These are phyloP conservation scores for Climacteris rufus DNA, from an alignment of 2,113 vertebrate species.

Conservation along the genomic window DNA sequence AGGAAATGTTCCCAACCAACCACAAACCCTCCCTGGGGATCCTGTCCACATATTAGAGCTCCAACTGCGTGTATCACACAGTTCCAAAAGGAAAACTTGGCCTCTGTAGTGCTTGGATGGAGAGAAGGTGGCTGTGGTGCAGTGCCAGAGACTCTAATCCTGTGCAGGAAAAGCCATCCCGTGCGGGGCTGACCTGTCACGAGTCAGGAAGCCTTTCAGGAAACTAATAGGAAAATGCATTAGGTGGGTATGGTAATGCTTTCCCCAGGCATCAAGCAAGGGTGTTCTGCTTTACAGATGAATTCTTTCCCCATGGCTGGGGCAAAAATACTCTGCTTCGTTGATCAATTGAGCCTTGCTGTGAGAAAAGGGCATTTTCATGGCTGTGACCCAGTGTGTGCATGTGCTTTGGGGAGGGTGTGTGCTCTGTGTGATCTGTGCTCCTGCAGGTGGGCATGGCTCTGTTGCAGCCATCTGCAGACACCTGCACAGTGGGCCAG, in stretches of 20 bases:
- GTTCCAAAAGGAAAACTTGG: conserved; percentile 1
- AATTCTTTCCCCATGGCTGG: background rate
- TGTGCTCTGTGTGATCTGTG: accelerated
- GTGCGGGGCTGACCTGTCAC: background rate
- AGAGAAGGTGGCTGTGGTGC: background rate
- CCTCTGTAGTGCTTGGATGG: background rate
- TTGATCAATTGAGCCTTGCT: background rate
- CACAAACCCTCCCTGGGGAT: background rate
- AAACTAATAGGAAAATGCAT: background rate
- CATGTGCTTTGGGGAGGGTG: background rate
- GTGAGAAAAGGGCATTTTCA: background rate
- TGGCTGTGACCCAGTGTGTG: background rate
- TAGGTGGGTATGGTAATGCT: background rate
- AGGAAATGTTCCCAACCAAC: conserved; percentile 33
- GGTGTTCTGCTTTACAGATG: background rate
- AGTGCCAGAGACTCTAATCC: background rate
- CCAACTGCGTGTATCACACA: background rate
- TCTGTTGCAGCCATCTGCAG: background rate
- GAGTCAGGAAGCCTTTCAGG: background rate
- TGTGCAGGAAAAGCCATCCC: background rate
- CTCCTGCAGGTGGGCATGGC: background rate
- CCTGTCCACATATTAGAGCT: background rate
- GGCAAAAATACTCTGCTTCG: background rate
- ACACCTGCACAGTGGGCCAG: background rate
- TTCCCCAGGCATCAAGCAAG: background rate